Evolutionary conservation across 2,797 vertebrate genomes (phyloP).

Genomic region (Muscicapa comitata): DNA sequence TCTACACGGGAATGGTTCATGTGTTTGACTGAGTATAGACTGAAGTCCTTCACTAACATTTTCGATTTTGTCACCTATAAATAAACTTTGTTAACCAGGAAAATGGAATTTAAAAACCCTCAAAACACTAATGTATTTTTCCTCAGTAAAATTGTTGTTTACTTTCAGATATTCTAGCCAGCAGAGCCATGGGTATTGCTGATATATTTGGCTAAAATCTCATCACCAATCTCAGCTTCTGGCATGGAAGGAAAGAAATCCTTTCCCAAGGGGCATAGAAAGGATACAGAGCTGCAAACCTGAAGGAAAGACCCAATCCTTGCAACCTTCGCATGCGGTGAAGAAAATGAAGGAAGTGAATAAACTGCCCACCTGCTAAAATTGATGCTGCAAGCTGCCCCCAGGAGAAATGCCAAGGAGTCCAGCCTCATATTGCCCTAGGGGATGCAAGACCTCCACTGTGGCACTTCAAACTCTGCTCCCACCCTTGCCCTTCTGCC

Average conservation of each 20-base stretch:
- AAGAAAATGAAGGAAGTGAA: background rate
- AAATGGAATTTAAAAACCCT: background rate
- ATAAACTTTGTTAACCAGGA: background rate
- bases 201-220: background rate
- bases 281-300: background rate
- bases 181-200: background rate
- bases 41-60: background rate
- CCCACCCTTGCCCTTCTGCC: background rate
- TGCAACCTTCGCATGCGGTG: background rate
- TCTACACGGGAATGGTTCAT: background rate
- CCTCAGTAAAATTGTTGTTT: background rate
- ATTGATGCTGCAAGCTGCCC: background rate
- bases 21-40: background rate
- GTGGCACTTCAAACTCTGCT: background rate
- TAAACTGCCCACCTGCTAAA: background rate
- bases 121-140: background rate
- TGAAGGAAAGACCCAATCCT: background rate
- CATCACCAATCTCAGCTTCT: background rate
- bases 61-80: background rate
- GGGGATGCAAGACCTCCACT: background rate
- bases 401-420: background rate
- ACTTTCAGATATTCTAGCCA: background rate
- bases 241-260: background rate
- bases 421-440: background rate
- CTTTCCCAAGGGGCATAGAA: background rate